Base-by-base conservation (phyloP, 2,888 invertebrate genomes). In the Rhingia rostrata region DNA sequence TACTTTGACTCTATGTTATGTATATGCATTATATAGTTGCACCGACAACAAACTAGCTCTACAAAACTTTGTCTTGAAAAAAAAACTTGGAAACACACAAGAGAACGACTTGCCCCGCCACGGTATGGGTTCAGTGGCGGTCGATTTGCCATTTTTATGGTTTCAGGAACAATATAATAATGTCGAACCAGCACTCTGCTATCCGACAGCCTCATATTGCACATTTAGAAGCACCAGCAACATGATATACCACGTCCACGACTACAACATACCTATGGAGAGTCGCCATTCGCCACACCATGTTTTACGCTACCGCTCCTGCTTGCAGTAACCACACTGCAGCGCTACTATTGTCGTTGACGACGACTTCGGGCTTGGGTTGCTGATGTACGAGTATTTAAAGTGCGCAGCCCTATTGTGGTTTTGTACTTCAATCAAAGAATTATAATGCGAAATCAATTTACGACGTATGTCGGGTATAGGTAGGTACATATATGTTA, bases 121-220 rank as follows among this genome's bases (percentile, higher is more conserved):
- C 54, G 54, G 80, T 84, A 84, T 80, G 84, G 84, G 84, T 84
- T 84, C 80, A 84, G 84, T 84, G 74, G 84, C 80, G 86, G 88
- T 89, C 89, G 89, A 89, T 89, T 89, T 90, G 90, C 89, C 88
- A 89, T 89, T 89, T 90, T 88, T 89, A 90, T 89, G 89, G 89
- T 89, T 89, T 89, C 90, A 88, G 88, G 87, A 84, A 84, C 84
- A 74, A 84, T 66, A 80, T 84, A 80, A 84, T 84, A 84, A 80
- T 74, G 84, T 84, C 74, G 84, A 84, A 80, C 14, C 80, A 80
- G 78, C 83, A 84, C 64, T 79, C 53, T 69, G 74, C 64, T 43
- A 41, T 30, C 32, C 47, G 58, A 83, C 58, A 79, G 58, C 74
- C 66, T 75, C 84, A 84, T 84, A 84, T 84, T 80, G 84, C 84